phyloP scores from a whole-genome alignment of 2,888 invertebrate species.

The Blomia tropicalis region DNA sequence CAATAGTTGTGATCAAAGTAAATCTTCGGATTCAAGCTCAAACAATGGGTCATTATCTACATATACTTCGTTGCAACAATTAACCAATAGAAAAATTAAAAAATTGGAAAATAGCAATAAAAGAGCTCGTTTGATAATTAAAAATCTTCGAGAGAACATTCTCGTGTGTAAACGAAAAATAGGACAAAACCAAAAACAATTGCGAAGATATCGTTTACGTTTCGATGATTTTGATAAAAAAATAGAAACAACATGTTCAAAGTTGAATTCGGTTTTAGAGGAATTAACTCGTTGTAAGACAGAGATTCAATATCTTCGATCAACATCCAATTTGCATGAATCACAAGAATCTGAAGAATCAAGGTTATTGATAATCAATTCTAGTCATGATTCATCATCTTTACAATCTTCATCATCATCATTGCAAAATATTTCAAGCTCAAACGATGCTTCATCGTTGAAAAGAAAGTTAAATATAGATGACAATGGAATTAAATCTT shows the following conservation, averaged over 20 bases:
- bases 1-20: background rate
- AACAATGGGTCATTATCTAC: background rate
- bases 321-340: slow-evolving; percentile 45
- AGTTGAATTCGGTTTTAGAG: slow-evolving; percentile 69
- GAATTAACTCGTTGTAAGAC: slow-evolving; percentile 81
- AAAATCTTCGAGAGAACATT: slow-evolving; percentile 43
- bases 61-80: background rate
- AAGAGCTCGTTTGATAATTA: slow-evolving; percentile 24
- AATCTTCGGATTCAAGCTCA: background rate
- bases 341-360: no score
- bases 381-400: background rate
- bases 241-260: slow-evolving; percentile 70
- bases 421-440: no score
- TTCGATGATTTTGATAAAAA: slow-evolving; percentile 77
- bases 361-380: no score
- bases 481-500: no score
- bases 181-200: slow-evolving; percentile 63
- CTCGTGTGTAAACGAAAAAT: slow-evolving; percentile 64
- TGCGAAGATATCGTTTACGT: slow-evolving; percentile 59
- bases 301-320: slow-evolving; percentile 75
- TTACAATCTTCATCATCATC: background rate
- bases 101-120: background rate
- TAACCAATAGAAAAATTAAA: background rate
- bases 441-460: no score
- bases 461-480: no score